phyloP scores from a whole-genome alignment of 2,113 vertebrate genomes.

The Oncorhynchus nerka region DNA sequence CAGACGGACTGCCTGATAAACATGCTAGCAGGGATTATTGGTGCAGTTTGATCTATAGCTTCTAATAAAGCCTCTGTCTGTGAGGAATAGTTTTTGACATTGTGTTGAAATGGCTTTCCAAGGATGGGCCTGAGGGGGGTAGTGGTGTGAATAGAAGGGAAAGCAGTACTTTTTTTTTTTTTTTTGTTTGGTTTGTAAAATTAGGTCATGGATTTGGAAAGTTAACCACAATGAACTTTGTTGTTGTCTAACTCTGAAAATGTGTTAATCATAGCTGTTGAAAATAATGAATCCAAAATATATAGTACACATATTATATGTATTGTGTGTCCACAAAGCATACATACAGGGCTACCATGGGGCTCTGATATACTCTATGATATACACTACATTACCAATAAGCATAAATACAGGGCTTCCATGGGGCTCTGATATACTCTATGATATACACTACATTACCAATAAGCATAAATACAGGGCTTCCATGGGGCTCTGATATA shows the following conservation, averaged over 20 bases:
- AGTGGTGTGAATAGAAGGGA: too few species aligned
- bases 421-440: too few species aligned
- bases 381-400: too few species aligned
- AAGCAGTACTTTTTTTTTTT: too few species aligned
- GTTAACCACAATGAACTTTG: not conserved
- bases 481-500: too few species aligned
- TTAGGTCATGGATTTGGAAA: not conserved
- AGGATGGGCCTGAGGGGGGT: not conserved
- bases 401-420: too few species aligned
- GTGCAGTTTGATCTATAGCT: constrained; percentile 51
- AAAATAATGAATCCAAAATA: not conserved
- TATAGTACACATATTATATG: not conserved
- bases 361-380: too few species aligned
- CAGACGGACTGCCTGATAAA: constrained; percentile 54
- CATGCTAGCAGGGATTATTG: constrained; percentile 49
- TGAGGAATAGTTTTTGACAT: constrained; percentile 38
- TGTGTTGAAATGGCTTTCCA: constrained; percentile 44
- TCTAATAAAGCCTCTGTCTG: constrained; percentile 30
- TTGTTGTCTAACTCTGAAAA: not conserved
- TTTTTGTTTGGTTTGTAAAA: too few species aligned
- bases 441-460: too few species aligned
- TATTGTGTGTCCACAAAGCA: not conserved
- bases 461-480: too few species aligned
- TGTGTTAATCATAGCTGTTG: not conserved
- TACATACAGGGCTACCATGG: not conserved